Base-by-base conservation (phyloP, 2,888 invertebrate species). In the Lasioglossum morio region DNA sequence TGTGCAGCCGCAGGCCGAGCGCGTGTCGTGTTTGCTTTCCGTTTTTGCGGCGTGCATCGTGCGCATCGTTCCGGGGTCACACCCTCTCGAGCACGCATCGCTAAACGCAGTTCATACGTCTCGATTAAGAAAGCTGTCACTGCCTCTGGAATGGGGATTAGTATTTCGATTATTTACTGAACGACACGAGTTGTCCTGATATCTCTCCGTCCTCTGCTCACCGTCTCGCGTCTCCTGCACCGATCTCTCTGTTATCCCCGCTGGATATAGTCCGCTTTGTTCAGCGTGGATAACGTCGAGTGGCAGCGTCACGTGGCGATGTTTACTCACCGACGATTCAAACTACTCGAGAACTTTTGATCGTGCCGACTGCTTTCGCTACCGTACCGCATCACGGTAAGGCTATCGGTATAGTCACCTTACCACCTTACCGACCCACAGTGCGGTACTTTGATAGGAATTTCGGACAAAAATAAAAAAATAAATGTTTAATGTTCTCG, bases 131-230 rank as follows among this genome's bases (percentile, higher is more conserved):
- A 73, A 81, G 77, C 82, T 84, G 88, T 83, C 88, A 84, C 74
- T 82, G 74, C 81, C 79, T 81, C 75, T 84, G 81, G 74, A 89
- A 89, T 88, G 86, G 88, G 93, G 95, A 95, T 95, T 95, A 95
- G 93, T 92, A 92, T 95, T 95, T 94, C 95, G 94, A 94, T 95
- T 95, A 95, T 95, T 95, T 95, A 92, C 91, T 93, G 94, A 93
- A 94, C 93, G 90, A 92, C 90, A 82, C 84, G 77, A 72, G 84
- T 34, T 48, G 76, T 79, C 77, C 30, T 46, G 10, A 81, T 30
- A 27, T 80, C 69, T 77, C 48, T 12, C 53, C 30, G 48, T 74
- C 63, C 53, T 40, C 14, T 2, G 43, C 16, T 16, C 14, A 8
- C 16, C 14, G 60, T 34, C 10, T 19, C 73, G 53, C 43, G 12